Evolutionary conservation across 2,113 vertebrate species (phyloP).

Genomic region (Pollachius pollachius): DNA sequence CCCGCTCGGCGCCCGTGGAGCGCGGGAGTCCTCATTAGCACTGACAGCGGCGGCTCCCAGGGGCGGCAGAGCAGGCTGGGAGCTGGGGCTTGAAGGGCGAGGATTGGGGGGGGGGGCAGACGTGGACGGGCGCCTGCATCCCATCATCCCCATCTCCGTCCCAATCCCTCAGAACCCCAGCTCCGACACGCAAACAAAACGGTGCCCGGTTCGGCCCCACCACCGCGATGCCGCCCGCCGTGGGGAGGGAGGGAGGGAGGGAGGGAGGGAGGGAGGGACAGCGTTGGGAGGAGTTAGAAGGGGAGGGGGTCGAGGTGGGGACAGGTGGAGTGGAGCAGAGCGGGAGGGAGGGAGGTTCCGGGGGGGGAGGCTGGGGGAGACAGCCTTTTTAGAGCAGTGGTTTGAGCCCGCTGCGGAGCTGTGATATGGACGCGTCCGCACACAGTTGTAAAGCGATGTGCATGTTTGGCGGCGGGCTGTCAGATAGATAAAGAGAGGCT

Average conservation of each 20-base stretch:
- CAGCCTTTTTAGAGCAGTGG: background rate
- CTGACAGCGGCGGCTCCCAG: conserved; percentile 60
- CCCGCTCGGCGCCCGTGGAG: background rate
- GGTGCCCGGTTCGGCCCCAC: conserved; percentile 43
- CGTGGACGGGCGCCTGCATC: too few relatives aligned
- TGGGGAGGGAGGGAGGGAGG: background rate
- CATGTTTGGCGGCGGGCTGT: conserved; percentile 2
- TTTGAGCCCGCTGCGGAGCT: background rate
- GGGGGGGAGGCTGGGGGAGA: background rate
- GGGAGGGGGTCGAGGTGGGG: background rate
- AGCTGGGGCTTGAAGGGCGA: conserved; percentile 29
- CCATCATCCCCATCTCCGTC: too few relatives aligned
- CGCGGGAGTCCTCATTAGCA: conserved; percentile 50
- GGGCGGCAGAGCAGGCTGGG: conserved; percentile 9
- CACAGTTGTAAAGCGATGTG: background rate
- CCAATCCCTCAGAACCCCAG: background rate
- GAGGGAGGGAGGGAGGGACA: too few relatives aligned
- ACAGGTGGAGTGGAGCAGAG: too few relatives aligned
- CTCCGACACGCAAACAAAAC: conserved; percentile 32
- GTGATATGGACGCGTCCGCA: background rate
- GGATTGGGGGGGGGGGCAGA: conserved; percentile 23
- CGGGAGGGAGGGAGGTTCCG: background rate
- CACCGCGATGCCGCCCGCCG: conserved; percentile 20
- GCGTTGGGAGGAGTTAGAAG: background rate
- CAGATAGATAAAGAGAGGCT: background rate